Conservation (phyloP, 2,797 vertebrate genomes). For the Fringilla coelebs region DNA sequence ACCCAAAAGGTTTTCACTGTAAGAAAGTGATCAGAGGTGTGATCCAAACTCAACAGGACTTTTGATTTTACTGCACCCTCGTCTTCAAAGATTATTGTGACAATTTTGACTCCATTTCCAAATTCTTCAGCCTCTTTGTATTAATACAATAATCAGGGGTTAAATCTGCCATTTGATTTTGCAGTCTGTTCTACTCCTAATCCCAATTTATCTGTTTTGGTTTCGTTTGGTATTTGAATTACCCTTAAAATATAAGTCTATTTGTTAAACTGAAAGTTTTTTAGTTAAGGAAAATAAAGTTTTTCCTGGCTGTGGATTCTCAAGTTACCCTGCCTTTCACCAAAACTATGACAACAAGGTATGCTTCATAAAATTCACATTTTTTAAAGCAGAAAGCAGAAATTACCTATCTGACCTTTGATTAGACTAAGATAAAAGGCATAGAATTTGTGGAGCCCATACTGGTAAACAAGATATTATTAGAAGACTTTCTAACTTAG, state of each 20-base stretch:
- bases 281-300: neutral
- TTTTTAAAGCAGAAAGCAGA: neutral
- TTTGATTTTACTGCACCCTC: neutral
- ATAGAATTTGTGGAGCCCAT: neutral
- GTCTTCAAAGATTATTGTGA: neutral
- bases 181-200: neutral
- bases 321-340: neutral
- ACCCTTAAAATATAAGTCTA: neutral
- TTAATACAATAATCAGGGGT: neutral
- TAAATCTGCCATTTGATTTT: neutral
- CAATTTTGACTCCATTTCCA: neutral
- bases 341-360: neutral
- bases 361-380: neutral
- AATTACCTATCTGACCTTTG: neutral
- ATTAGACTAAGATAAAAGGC: neutral
- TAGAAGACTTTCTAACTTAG: neutral
- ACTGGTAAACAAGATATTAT: neutral
- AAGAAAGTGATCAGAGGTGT: neutral
- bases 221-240: neutral
- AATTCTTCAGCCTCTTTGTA: neutral
- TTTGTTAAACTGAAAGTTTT: neutral
- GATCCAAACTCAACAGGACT: neutral
- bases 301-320: neutral
- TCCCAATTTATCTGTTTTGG: neutral
- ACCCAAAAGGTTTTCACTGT: neutral